These are phyloP conservation scores for Callipepla californica DNA, from an alignment of 2,113 vertebrate genomes.

Conservation along the genomic window DNA sequence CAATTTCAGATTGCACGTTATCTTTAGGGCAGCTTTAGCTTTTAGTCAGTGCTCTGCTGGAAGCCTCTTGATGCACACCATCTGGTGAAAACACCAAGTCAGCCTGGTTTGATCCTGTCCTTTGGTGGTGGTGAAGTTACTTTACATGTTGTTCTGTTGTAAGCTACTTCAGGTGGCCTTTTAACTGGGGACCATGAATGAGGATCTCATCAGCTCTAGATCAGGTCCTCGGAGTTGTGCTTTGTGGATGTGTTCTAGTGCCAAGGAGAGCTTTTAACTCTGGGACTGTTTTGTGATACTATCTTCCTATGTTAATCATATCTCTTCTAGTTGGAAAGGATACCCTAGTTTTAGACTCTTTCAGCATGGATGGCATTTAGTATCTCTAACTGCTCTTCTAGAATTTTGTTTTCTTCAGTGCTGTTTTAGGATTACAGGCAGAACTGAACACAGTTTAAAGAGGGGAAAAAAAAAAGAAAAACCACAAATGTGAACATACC, in stretches of 20 bases:
- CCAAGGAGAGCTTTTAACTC: not conserved
- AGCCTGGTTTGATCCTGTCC: not conserved
- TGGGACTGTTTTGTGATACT: not conserved
- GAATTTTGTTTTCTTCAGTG: not conserved
- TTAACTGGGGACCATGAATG: not conserved
- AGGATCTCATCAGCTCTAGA: not conserved
- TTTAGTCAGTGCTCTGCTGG: not conserved
- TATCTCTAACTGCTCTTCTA: not conserved
- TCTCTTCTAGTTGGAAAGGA: not conserved
- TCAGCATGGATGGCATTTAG: not conserved
- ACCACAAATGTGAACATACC: not conserved
- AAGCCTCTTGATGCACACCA: conserved; percentile 10
- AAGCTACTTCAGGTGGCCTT: not conserved
- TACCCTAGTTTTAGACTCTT: not conserved
- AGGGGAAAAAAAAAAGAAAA: not conserved
- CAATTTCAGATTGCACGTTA: not conserved
- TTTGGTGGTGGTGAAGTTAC: not conserved
- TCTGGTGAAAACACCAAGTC: not conserved
- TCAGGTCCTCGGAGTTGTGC: not conserved
- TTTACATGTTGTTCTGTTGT: not conserved
- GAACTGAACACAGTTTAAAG: not conserved
- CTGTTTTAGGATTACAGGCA: not conserved
- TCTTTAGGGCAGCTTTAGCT: conserved; percentile 36
- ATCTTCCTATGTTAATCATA: not conserved
- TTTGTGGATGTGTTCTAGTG: not conserved